Conservation (phyloP, 2,113 vertebrate species). For the Salvelinus alpinus region DNA sequence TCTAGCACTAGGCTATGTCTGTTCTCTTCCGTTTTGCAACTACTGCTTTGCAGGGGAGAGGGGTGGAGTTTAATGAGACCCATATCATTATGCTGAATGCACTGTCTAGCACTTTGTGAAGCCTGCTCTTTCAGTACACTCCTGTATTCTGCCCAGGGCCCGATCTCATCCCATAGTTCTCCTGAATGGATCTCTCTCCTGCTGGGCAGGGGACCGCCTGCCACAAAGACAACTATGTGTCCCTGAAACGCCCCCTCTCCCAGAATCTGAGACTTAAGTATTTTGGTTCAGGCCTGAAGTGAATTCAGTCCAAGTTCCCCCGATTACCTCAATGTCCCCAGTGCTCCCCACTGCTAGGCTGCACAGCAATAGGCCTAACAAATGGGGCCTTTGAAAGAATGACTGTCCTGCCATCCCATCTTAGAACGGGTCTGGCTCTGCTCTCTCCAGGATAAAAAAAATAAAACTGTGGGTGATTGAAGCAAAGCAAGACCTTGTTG, state of each 20-base stretch:
- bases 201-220: neutral
- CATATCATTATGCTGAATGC: too few species aligned
- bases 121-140: neutral
- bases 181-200: neutral
- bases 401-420: neutral
- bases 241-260: neutral
- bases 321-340: neutral
- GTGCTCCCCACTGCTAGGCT: neutral
- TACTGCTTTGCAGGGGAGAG: too few species aligned
- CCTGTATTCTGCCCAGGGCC: neutral
- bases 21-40: too few species aligned
- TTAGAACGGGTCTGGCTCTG: neutral
- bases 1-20: too few species aligned
- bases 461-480: neutral
- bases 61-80: too few species aligned
- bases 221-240: conserved; percentile 41
- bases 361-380: neutral
- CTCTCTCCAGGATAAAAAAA: neutral
- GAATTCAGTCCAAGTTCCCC: neutral
- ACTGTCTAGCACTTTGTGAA: too few species aligned
- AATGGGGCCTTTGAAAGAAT: neutral
- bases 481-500: neutral
- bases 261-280: conserved; percentile 40
- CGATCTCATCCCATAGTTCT: neutral
- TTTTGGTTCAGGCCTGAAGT: conserved; percentile 32